phyloP scores from a whole-genome alignment of 64 coral and sea anemone genomes.

The Montipora cactus region DNA sequence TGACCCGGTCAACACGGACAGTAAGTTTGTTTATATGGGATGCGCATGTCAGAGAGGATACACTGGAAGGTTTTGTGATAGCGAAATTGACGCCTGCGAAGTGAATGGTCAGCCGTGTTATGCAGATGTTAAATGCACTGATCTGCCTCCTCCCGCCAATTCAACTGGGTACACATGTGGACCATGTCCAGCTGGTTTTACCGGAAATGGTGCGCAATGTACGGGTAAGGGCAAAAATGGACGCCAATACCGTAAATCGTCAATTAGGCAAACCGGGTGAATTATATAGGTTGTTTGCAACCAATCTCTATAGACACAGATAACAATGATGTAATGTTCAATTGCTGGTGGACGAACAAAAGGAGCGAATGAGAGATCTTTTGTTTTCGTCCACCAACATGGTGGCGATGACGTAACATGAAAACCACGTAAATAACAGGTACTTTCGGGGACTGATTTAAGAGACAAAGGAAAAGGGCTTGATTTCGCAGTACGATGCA shows the following conservation, averaged over 20 bases:
- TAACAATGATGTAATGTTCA: too few species aligned
- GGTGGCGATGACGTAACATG: too few species aligned
- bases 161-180: conserved; percentile 50
- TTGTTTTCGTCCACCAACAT: too few species aligned
- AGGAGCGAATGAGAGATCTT: too few species aligned
- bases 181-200: conserved; percentile 46
- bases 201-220: conserved; percentile 33
- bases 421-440: too few species aligned
- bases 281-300: too few species aligned
- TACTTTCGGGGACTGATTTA: too few species aligned
- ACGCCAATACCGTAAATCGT: neutral
- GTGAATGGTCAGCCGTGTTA: conserved; percentile 56
- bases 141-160: conserved; percentile 50
- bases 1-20: conserved; percentile 11
- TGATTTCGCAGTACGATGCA: too few species aligned
- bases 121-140: conserved; percentile 32
- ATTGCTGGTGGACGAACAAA: too few species aligned
- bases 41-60: conserved; percentile 64
- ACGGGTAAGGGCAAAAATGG: neutral
- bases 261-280: too few species aligned
- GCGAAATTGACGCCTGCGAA: conserved; percentile 61
- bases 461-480: too few species aligned
- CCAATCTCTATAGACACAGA: too few species aligned
- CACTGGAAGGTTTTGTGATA: conserved; percentile 64
- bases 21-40: conserved; percentile 39